Base-by-base conservation (phyloP, 2,113 vertebrate genomes). In the Gymnocephalus cernua region DNA sequence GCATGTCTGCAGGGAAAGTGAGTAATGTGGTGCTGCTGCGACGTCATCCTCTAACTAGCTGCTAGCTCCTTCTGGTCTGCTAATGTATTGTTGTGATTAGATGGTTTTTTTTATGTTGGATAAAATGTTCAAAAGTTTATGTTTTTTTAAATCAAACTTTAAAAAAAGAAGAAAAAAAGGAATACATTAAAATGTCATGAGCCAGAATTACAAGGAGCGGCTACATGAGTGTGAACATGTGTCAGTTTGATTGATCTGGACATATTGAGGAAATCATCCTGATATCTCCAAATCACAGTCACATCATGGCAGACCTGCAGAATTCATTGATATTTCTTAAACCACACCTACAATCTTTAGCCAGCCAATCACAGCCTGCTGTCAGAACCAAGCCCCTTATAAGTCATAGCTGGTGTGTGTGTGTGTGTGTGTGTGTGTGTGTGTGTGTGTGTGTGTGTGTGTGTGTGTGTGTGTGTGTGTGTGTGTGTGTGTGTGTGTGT, bases 361-460 rank as follows among this genome's bases (percentile, higher is more conserved):
- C 27, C 18, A 67, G 19, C 83, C 83, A 85, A 85, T 88, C 79
- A 79, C 25, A 77, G 6, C 6, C 44, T 67, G 32, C 41, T 5
- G 16, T 11, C 18, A 45, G 56, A 56, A 23, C 65, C 67, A 23
- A 70, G 79, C 66, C 66, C 50, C 73, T n/a, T 59, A 8, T 63
- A 81, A 27, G 41, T 68, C 78, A 80, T 19, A 6, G 56, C 50
- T 0, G 0, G 29, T 58, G 32, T 81, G 45, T 67, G 41, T 66
- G 69, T 56, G 25, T 63, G 32, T 32, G 62, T n/a, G 45, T 38
- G 51, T 51, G 59, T 18, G 41, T 21, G 16, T 80, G 45, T 51
- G 54, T 73, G 47, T 53, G 53, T 23, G 19, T 32, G 53, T 78
- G 27, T 47, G 65, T 59, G 44, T 61, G 38, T 48, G 35, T 44